Evolutionary conservation across 2,113 vertebrate genomes (phyloP), one percentile per base, ranked within the genome.

Genomic region (Nothobranchius furzeri): DNA sequence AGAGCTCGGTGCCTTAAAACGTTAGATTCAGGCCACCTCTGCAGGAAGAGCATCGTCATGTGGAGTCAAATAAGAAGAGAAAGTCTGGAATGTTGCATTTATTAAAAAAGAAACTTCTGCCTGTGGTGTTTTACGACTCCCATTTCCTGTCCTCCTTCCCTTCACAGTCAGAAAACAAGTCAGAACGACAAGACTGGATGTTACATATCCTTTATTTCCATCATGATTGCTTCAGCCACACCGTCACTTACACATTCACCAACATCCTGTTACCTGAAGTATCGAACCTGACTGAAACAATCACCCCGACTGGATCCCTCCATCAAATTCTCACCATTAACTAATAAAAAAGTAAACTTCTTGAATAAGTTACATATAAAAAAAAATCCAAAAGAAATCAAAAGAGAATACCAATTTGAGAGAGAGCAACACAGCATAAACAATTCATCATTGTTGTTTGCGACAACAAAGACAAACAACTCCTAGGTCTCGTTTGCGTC

Each of bases 191-290:
- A 48, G 12, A 57, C 50, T 79, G 83, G 84, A 83, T 91, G 87
- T 88, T 90, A 92, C 88, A 90, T 91, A 88, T 91, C 80, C 82
- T 93, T 93, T 92, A 93, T 93, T 93, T 92, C 82, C 85, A 64
- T 82, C 66, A 80, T 70, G 73, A 68, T 80, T 80, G 83, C 84
- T 90, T 88, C 90, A 88, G 83, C 78, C 88, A 83, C 76, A 74
- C 62, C 61, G 80, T 79, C 84, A 74, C 85, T 78, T 83, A 84
- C 76, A 83, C 77, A 76, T 86, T 85, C 85, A 71, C 68, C 59
- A 46, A 81, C 76, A 82, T 73, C 73, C 82, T 80, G 78, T 69
- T 12, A 56, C 50, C 79, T 49, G 70, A 67, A 60, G 57, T 63
- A 64, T 53, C 77, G 70, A 71, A 75, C 70, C 75, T 49, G 75